Conservation (phyloP, 2,888 invertebrate species). For the Glyphotaelius pellucidus region DNA sequence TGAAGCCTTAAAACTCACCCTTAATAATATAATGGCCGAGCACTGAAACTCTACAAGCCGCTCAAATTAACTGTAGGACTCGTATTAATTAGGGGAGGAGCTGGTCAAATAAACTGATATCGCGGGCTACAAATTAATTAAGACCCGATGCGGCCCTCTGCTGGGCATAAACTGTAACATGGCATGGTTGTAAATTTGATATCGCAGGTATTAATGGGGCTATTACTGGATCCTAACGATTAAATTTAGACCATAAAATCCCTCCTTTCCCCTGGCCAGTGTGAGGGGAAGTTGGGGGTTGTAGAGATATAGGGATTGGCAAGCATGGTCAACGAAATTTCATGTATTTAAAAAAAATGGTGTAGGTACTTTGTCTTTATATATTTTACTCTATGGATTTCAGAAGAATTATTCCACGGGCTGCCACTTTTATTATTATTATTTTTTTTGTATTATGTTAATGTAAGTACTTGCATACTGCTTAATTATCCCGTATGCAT, state of each 20-base stretch:
- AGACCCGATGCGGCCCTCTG: neutral
- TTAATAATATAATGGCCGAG: neutral
- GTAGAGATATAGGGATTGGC: neutral
- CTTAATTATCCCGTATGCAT: no score
- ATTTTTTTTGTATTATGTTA: no score
- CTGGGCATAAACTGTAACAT: constrained; percentile 21
- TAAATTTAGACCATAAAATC: constrained; percentile 58
- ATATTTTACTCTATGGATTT: no score
- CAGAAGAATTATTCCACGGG: no score
- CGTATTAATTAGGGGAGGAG: neutral
- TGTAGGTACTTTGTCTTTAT: no score
- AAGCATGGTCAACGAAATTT: neutral
- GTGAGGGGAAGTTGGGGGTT: neutral
- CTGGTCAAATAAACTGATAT: constrained; percentile 2
- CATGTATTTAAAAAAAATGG: neutral
- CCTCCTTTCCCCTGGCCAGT: neutral
- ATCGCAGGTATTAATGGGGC: constrained; percentile 63
- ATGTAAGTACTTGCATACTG: no score
- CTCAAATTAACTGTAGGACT: neutral
- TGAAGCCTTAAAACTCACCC: neutral
- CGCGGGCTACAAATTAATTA: neutral
- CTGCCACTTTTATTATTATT: no score
- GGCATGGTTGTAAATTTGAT: constrained; percentile 59
- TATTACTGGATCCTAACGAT: constrained; percentile 61
- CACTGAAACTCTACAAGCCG: neutral